Percentiles rank a stretch among this genome's conserved stretches.
Conservation (phyloP, 1,140 invertebrate species). For the Drosophila chauvacae region DNA sequence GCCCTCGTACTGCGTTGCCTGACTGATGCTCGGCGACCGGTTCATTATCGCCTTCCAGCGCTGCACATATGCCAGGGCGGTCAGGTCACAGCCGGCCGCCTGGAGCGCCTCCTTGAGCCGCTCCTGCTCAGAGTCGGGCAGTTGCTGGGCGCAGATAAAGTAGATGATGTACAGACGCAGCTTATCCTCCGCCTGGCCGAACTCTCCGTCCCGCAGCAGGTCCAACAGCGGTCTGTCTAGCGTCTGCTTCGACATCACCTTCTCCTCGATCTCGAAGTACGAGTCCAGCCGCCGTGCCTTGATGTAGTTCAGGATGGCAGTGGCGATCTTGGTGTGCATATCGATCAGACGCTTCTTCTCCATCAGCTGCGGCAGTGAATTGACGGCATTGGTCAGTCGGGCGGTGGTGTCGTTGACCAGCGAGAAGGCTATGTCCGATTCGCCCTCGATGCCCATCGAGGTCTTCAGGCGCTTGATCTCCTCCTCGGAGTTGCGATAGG, state of each 20-base stretch:
- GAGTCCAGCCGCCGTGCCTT: constrained; percentile 94
- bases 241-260: constrained; percentile 94
- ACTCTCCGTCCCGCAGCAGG: constrained; percentile 93
- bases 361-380: constrained; percentile 97
- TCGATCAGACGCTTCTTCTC: constrained; percentile 99
- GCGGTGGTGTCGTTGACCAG: constrained; percentile 98
- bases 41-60: constrained; percentile 89
- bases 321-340: constrained; percentile 99
- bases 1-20: constrained; percentile 92
- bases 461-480: constrained; percentile 98
- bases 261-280: constrained; percentile 99
- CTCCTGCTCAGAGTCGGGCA: constrained; percentile 93
- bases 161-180: constrained; percentile 97
- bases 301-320: constrained; percentile 95
- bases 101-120: constrained; percentile 92
- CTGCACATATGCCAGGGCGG: constrained; percentile 93
- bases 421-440: constrained; percentile 90
- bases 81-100: constrained; percentile 93
- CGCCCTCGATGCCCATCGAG: constrained; percentile 94
- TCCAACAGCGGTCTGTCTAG: constrained; percentile 92
- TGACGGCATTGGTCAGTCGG: constrained; percentile 96
- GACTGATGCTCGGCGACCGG: constrained; percentile 66
- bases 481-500: constrained; percentile 96
- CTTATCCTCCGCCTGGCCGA: constrained; percentile 96
- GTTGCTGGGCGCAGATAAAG: constrained; percentile 92